Evolutionary conservation across 2,113 vertebrate species (phyloP).

Genomic region (Corvus hawaiiensis): DNA sequence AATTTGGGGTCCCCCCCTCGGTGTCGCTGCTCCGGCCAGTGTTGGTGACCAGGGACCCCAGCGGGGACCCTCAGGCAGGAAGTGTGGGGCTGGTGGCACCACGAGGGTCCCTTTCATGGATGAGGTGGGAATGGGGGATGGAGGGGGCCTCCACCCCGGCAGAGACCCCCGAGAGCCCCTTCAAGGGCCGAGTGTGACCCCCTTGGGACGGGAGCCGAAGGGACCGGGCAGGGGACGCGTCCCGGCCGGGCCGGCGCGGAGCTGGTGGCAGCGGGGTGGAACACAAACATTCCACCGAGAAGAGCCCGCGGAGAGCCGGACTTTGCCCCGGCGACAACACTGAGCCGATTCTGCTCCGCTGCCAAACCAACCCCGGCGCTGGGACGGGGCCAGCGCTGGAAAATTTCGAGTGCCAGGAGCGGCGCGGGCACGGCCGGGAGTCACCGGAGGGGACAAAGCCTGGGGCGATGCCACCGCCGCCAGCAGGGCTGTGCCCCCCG

Average conservation of each 20-base stretch:
- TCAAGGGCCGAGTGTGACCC: accelerated
- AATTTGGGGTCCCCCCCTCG: neutral
- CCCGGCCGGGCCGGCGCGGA: neutral
- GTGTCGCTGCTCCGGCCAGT: neutral
- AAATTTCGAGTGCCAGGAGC: neutral
- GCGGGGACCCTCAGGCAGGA: accelerated
- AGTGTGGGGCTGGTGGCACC: neutral
- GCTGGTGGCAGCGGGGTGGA: neutral
- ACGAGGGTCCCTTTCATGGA: accelerated
- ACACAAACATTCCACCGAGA: neutral
- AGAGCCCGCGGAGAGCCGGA: neutral
- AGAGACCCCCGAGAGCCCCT: neutral
- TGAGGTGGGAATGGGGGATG: no score
- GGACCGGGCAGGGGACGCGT: neutral
- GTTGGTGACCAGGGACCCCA: neutral
- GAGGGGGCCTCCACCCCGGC: neutral
- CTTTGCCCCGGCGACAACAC: neutral
- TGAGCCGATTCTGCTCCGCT: neutral
- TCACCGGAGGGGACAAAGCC: neutral
- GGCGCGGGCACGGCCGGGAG: neutral
- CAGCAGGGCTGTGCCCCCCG: neutral
- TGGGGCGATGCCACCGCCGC: neutral
- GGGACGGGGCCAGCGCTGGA: neutral
- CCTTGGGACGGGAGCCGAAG: accelerated
- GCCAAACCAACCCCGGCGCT: neutral